phyloP scores from a whole-genome alignment of 2,113 vertebrate species.

The Strigops habroptila region DNA sequence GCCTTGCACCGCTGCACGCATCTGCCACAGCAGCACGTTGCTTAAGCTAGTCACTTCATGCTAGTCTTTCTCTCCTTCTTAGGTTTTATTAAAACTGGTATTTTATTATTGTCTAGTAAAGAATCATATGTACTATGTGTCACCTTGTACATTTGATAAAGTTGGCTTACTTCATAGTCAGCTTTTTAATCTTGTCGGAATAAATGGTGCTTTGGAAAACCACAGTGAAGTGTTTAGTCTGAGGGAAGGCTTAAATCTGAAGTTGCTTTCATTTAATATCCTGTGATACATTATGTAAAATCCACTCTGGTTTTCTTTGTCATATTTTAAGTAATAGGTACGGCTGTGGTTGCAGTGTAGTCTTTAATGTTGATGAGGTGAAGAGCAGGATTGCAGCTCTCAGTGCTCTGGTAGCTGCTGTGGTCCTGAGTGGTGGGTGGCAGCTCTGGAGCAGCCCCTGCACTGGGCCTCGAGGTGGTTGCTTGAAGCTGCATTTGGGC shows the following conservation, averaged over 20 bases:
- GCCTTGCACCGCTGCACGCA: fast-evolving
- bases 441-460: not conserved
- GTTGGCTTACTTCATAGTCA: not conserved
- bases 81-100: not conserved
- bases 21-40: fast-evolving
- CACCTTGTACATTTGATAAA: not conserved
- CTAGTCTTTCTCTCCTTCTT: not conserved
- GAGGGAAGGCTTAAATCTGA: not conserved
- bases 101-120: not conserved
- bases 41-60: fast-evolving
- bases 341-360: not conserved
- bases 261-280: not conserved
- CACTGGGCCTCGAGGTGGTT: fast-evolving
- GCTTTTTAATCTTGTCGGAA: not conserved
- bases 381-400: not conserved
- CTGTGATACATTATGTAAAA: not conserved
- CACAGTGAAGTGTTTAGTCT: not conserved
- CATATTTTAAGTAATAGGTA: not conserved
- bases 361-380: not conserved
- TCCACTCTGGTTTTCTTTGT: not conserved
- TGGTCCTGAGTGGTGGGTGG: not conserved
- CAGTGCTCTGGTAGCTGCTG: fast-evolving
- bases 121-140: fast-evolving
- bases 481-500: not conserved
- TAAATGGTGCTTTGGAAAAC: not conserved